Evolutionary conservation across 2,888 invertebrate species (phyloP).

Genomic region (Lingula anatina): DNA sequence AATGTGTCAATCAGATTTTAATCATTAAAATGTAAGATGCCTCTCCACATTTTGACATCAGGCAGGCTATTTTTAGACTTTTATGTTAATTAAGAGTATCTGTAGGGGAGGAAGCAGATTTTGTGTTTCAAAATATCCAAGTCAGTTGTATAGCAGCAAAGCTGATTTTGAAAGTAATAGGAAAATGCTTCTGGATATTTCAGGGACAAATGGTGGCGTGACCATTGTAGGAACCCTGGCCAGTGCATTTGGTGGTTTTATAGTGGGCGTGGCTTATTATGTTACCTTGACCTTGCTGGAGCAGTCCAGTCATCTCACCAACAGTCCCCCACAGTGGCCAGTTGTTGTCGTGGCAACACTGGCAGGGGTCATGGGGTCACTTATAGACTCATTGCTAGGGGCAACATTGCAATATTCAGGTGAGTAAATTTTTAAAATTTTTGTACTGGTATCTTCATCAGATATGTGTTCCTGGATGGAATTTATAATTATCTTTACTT

Average conservation of each 20-base stretch:
- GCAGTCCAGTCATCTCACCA: constrained; percentile 15
- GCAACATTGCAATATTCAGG: constrained; percentile 84
- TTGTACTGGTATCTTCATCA: neutral
- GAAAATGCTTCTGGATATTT: too few species aligned
- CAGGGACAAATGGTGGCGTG: constrained; percentile 86
- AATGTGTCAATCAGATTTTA: neutral
- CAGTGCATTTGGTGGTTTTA: constrained; percentile 65
- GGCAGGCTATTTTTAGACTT: too few species aligned
- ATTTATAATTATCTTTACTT: neutral
- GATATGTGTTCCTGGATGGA: neutral
- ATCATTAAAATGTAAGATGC: too few species aligned
- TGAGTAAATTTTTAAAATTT: constrained; percentile 14
- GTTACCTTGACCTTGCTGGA: constrained; percentile 61
- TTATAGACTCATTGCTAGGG: constrained; percentile 78
- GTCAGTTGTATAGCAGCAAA: too few species aligned
- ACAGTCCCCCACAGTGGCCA: constrained; percentile 65
- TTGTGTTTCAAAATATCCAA: too few species aligned
- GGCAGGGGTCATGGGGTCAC: constrained; percentile 73
- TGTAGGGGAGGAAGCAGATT: too few species aligned
- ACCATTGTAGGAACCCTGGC: constrained; percentile 58
- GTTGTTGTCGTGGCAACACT: constrained; percentile 67
- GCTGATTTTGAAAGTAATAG: too few species aligned
- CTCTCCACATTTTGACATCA: too few species aligned
- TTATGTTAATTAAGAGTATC: too few species aligned
- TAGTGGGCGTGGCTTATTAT: constrained; percentile 71